Evolutionary conservation across 2,797 vertebrate species (phyloP), one percentile per base, ranked within the genome.

Genomic region (Pseudomugil tenellus): DNA sequence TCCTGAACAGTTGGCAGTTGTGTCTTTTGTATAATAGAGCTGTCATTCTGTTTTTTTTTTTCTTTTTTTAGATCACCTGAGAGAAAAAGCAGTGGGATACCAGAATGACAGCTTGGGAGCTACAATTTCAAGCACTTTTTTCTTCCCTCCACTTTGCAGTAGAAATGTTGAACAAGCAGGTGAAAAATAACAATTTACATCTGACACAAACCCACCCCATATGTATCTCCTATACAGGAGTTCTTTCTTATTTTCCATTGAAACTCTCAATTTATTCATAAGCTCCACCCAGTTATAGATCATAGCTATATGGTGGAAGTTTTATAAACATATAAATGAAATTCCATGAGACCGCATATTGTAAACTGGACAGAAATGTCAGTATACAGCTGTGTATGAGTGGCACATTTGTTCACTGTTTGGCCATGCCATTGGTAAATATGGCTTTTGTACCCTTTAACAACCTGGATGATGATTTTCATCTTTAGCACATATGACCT

Each of bases 1-100:
- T 89, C 79, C 86, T 41, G 57, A 89, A 77, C 76, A 87, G 78
- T 86, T 85, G 82, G 70, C 85, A 89, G 76, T 59, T 58, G 58
- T 75, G 74, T 80, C 69, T 76, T 32, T 58, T 41, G 63, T 67
- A 73, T 80, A 83, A 83, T 63, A 72, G 70, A 39, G 41, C 59
- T 89, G 86, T 83, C 73, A 72, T 76, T 82, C 77, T 61, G 61
- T 54, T 56, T 8, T 68, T 48, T 66, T 46, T 31, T 56, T 12
- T 35, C 13, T 31, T 21, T 58, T 41, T 78, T 60, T 11, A 55
- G 29, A 58, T 5, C 52, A 66, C 71, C 60, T 58, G n/a, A 46
- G 63, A 67, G 59, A 52, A 77, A 51, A 64, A 59, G 49, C 51
- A 70, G n/a, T 51, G 41, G 46, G 67, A 65, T 41, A 19, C 28